These are phyloP conservation scores for Pogonocichla stellata DNA, from an alignment of 2,113 vertebrate genomes.

Conservation along the genomic window DNA sequence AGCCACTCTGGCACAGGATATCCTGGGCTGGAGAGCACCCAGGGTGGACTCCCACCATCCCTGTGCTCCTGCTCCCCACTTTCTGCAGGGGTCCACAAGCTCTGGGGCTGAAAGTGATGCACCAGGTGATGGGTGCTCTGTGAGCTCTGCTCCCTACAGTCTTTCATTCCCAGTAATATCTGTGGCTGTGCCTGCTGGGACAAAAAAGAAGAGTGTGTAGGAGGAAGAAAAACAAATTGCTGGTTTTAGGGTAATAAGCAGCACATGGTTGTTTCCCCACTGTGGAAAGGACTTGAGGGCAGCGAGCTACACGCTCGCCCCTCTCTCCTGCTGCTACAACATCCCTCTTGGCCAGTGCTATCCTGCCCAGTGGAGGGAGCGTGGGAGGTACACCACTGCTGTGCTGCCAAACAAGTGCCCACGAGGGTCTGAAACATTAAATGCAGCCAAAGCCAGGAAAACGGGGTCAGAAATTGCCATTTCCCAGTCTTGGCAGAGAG, in stretches of 20 bases:
- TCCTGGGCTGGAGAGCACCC: neutral
- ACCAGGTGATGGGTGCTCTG: neutral
- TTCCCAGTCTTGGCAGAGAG: neutral
- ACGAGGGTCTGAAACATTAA: neutral
- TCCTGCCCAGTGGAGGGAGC: neutral
- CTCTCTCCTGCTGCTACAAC: neutral
- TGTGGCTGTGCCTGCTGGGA: neutral
- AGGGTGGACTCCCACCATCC: fast-evolving
- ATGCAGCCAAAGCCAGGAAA: neutral
- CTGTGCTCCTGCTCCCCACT: neutral
- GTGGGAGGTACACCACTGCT: neutral
- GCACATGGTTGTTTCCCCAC: neutral
- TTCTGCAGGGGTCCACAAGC: fast-evolving
- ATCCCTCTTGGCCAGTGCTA: neutral
- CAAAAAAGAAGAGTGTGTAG: neutral
- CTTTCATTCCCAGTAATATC: neutral
- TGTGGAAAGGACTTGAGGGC: neutral
- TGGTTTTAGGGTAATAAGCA: neutral
- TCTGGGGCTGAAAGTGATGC: neutral
- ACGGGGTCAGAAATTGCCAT: neutral
- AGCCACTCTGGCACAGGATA: neutral
- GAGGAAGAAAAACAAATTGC: neutral
- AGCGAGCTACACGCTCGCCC: neutral
- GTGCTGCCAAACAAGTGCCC: neutral
- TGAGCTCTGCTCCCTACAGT: neutral